A percentile compares a stretch with the other conserved stretches of the same genome.
These are phyloP conservation scores for Climacteris rufus DNA, from an alignment of 2,113 vertebrate species.

Conservation along the genomic window DNA sequence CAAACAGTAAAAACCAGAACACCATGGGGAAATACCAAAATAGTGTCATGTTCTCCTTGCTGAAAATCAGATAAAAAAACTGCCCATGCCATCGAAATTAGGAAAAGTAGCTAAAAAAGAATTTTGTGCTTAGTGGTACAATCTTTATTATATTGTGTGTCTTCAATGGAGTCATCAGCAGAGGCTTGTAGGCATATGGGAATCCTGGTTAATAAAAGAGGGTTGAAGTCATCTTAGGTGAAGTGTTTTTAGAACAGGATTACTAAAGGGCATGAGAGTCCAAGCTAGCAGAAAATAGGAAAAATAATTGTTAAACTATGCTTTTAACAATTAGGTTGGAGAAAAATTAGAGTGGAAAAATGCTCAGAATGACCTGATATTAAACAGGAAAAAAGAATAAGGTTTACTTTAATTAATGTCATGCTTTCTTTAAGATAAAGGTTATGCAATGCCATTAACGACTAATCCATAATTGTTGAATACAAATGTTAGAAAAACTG, in stretches of 20 bases:
- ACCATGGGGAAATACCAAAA: not conserved
- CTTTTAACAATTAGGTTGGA: not conserved
- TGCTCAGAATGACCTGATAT: slow-evolving; percentile 20
- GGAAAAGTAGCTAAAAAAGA: not conserved
- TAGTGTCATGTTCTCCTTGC: not conserved
- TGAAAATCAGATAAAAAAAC: not conserved
- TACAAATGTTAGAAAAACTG: not conserved
- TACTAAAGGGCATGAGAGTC: not conserved
- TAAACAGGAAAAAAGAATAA: slow-evolving; percentile 1
- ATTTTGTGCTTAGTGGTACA: not conserved
- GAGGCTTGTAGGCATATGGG: not conserved
- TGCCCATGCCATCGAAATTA: not conserved
- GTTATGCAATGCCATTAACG: not conserved
- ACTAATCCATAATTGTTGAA: not conserved
- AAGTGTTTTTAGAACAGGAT: not conserved
- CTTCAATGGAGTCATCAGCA: not conserved
- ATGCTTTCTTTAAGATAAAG: slow-evolving; percentile 13
- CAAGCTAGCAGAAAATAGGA: slow-evolving; percentile 5
- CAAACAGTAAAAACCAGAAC: not conserved
- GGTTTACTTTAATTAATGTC: slow-evolving; percentile 26
- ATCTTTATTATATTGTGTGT: not conserved
- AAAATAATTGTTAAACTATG: slow-evolving; percentile 8
- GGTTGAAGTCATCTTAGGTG: not conserved
- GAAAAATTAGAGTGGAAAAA: slow-evolving; percentile 21
- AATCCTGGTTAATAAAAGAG: not conserved